These are phyloP conservation scores for Andrena dorsata DNA, from an alignment of 2,888 invertebrate genomes.

Conservation along the genomic window DNA sequence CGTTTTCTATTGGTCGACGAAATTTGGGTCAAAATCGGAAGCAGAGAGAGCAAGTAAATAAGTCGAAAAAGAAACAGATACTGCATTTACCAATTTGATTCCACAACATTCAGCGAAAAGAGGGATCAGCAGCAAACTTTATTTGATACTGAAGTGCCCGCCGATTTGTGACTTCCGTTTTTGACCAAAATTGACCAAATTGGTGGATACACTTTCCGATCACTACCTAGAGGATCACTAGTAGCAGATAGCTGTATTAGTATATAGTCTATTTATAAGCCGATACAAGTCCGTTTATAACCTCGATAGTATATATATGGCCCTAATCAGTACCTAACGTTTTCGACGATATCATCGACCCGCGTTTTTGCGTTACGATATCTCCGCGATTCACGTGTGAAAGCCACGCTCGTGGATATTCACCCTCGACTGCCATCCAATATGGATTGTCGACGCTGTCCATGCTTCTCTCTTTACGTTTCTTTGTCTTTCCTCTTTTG, in stretches of 20 bases:
- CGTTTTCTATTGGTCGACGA: no score
- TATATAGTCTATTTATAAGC: slow-evolving; percentile 72
- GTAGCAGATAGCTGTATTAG: slow-evolving; percentile 63
- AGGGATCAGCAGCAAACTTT: no score
- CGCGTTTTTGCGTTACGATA: slow-evolving; percentile 20
- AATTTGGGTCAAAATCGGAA: no score
- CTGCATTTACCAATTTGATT: no score
- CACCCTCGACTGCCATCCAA: neutral
- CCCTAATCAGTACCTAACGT: slow-evolving; percentile 66
- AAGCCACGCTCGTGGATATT: slow-evolving; percentile 3
- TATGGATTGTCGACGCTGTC: slow-evolving; percentile 9
- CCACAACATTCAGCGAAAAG: no score
- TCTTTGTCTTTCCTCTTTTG: slow-evolving; percentile 9
- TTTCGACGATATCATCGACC: slow-evolving; percentile 28
- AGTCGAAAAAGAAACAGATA: no score
- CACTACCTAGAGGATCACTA: no score
- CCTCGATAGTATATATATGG: slow-evolving; percentile 71
- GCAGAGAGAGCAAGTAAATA: no score
- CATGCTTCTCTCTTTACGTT: slow-evolving; percentile 24
- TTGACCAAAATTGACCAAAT: no score
- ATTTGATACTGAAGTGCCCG: no score
- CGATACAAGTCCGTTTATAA: slow-evolving; percentile 67
- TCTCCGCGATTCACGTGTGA: neutral
- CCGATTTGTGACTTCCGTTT: no score
- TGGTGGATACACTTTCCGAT: no score